These are phyloP conservation scores for Drosophila nr. medialis DNA, from an alignment of 2,888 invertebrate genomes.

Conservation along the genomic window DNA sequence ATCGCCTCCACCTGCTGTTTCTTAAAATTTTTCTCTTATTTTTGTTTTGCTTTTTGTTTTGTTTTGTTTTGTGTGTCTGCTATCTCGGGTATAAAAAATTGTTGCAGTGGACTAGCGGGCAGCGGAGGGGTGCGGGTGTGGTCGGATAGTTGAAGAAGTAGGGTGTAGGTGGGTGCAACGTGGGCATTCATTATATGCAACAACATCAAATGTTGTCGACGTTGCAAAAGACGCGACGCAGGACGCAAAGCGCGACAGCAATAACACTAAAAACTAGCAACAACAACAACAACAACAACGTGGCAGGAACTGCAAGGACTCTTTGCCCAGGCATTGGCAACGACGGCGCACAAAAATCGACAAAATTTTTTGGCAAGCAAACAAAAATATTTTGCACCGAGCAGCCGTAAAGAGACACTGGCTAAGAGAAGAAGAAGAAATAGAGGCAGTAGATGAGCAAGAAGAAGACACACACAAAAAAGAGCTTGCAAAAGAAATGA, in stretches of 20 bases:
- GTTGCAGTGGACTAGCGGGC: constrained; percentile 43
- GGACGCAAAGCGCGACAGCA: constrained; percentile 69
- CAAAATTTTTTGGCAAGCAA: constrained; percentile 70
- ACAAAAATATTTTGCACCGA: constrained; percentile 72
- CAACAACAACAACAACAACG: constrained; percentile 44
- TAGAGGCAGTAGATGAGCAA: constrained; percentile 12
- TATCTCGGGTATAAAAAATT: constrained; percentile 73
- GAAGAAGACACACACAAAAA: constrained; percentile 20
- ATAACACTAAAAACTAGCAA: constrained; percentile 75
- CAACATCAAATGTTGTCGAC: constrained; percentile 78
- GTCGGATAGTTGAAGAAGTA: not conserved
- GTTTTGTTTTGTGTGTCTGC: constrained; percentile 45
- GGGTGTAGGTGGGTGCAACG: constrained; percentile 7
- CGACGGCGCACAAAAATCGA: constrained; percentile 66
- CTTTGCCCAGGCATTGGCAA: constrained; percentile 51
- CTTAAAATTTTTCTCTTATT: constrained; percentile 20
- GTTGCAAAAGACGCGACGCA: constrained; percentile 74
- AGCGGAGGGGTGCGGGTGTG: not conserved
- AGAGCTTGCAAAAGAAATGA: constrained; percentile 23
- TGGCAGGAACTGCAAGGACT: constrained; percentile 43
- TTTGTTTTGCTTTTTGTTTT: constrained; percentile 24
- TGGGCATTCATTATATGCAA: constrained; percentile 76
- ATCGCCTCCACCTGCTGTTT: constrained; percentile 2
- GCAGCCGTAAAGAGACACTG: constrained; percentile 63
- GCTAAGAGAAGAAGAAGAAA: constrained; percentile 21